Evolutionary conservation across 2,888 invertebrate genomes (phyloP), one percentile per base, ranked within the genome.

Genomic region (Hypercompe scribonia): DNA sequence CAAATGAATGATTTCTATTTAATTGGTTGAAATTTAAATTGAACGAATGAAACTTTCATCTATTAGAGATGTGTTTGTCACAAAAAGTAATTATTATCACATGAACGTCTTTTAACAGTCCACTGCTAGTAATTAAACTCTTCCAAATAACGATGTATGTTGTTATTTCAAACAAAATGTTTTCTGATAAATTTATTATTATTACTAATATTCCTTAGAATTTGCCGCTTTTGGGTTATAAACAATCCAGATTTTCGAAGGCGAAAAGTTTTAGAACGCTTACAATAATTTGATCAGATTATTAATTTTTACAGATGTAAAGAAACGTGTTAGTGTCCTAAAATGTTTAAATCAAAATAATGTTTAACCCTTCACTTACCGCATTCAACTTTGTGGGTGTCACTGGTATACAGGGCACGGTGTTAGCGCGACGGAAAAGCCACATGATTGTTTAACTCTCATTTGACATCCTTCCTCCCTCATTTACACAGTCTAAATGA

Each of bases 351-450:
- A 66, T 31, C n/a, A 33, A 34, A 50, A 54, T 34, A 50, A 50
- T n/a, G 15, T 54, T 7, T 21, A 42, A 18, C 42, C 36, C 21
- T 34, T 54, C 21, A 81, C 90, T 89, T 67, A 93, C 93, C 85
- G 89, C 82, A 36, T 83, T 81, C 33, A 90, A 79, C 64, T 84
- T 88, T 0, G 78, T 75, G 1, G 88, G 81, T 4, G 86, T 80
- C 36, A 91, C 76, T 2, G 89, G 87, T 68, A 93, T 78, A 69
- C 84, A 84, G 0, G 93, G 90, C 42, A 89, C 83, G 2, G 94
- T 94, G 68, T 93, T 89, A 2, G 92, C 88, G 5, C 93, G 87
- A 31, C 89, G 88, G 72, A 93, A 92, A 36, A 93, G 79, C 90
- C 94, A 94, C 94, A 94, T 93, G 76, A 81, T 86, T n/a, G n/a